Evolutionary conservation across 2,888 invertebrate genomes (phyloP), one percentile per base, ranked within the genome.

Genomic region (Nomada fabriciana): DNA sequence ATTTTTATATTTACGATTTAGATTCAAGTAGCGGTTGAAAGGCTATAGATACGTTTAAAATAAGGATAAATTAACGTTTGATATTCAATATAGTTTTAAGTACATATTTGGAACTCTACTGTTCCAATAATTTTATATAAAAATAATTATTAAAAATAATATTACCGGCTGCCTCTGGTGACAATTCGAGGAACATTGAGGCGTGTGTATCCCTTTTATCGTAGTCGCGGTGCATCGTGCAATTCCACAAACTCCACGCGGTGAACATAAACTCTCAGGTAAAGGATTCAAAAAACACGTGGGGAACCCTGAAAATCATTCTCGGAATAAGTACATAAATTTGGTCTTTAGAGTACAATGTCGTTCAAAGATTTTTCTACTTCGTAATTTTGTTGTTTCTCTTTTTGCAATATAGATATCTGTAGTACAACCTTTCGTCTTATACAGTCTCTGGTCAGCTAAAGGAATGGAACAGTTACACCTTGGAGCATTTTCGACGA

Each of bases 211-310:
- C 69, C 89, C 90, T 67, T 90, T 90, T 50, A 93, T 89, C 3
- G 91, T 93, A 13, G 83, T 81, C 20, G 93, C 86, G 50, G 83
- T 86, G 84, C 94, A 94, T 59, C 83, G 83, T 13, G 88, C 88
- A 57, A 94, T 80, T 2, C 94, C 94, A 74, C 94, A 94, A 50
- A 94, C 92, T 73, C 94, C 94, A 82, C 94, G 92, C 60, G 92
- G 91, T 52, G 90, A 90, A 81, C 94, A 94, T 25, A 94, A 77
- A 42, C 92, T 93, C 20, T 91, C 86, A 3, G 94, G 94, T 65
- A 94, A 82, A 13, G 94, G 94, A 15, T 93, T 88, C 43, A 93
- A 88, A 83, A 94, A 94, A 86, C 94, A 94, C 13, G 94, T 94
- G 5, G 94, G 94, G 85, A 94, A 94, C 69, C 94, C 94, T 94